Percentiles rank a stretch among this genome's conserved stretches.
Conservation (phyloP, 2,797 vertebrate genomes). For the Lepilemur ruficaudatus region DNA sequence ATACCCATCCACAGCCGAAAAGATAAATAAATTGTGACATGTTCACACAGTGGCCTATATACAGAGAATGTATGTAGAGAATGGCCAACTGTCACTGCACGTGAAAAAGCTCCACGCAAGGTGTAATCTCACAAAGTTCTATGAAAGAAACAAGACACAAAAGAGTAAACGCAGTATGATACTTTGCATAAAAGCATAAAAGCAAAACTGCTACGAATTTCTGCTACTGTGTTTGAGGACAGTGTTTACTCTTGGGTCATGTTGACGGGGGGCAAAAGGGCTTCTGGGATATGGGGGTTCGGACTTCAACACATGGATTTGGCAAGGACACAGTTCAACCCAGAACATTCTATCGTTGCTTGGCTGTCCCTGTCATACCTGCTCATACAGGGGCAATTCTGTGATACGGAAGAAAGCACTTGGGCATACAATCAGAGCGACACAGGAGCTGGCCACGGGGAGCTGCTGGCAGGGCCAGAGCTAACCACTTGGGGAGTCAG, state of each 20-base stretch:
- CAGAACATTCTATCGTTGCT: not conserved
- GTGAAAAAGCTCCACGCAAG: too few species aligned
- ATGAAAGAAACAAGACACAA: not conserved
- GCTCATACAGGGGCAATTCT: not conserved
- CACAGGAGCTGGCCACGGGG: not conserved
- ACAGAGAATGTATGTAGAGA: not conserved
- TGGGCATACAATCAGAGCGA: not conserved
- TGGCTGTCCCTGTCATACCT: not conserved
- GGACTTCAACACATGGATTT: not conserved
- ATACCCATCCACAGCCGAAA: not conserved
- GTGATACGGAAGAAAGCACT: not conserved
- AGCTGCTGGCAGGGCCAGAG: too few species aligned
- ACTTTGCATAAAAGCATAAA: not conserved
- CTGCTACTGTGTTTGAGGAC: not conserved
- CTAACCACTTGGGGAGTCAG: fast-evolving
- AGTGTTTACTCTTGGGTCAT: not conserved
- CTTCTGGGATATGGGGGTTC: not conserved
- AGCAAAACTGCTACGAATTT: not conserved
- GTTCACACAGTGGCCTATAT: not conserved
- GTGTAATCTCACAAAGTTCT: not conserved
- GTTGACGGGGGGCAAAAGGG: not conserved
- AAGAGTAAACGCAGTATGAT: not conserved
- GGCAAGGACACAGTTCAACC: not conserved
- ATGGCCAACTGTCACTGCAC: not conserved
- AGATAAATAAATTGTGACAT: not conserved